These are phyloP conservation scores for Butorides virescens DNA, from an alignment of 2,113 vertebrate genomes.

Conservation along the genomic window DNA sequence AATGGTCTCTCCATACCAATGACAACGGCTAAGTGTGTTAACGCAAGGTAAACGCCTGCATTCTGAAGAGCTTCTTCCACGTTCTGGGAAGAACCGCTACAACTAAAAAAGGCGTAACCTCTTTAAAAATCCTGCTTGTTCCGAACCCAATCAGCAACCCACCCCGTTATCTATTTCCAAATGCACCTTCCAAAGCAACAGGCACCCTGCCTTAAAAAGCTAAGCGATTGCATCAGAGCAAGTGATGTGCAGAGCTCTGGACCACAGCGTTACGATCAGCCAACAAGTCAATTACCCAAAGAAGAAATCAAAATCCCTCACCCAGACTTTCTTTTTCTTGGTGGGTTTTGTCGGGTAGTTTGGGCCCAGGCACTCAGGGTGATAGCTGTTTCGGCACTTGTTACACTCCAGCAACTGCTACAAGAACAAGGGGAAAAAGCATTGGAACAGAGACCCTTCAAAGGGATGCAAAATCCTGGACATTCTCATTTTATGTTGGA, in stretches of 20 bases:
- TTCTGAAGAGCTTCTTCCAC: neutral
- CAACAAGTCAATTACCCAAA: neutral
- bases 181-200: fast-evolving
- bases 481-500: neutral
- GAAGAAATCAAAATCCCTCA: slow-evolving; percentile 60
- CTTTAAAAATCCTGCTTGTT: neutral
- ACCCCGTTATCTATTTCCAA: neutral
- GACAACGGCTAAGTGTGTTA: neutral
- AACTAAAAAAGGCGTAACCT: neutral
- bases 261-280: fast-evolving
- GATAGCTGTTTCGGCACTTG: slow-evolving; percentile 99
- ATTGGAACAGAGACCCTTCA: neutral
- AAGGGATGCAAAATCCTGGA: neutral
- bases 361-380: slow-evolving; percentile 99
- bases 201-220: neutral
- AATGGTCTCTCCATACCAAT: fast-evolving
- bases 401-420: slow-evolving; percentile 96
- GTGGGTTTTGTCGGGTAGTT: slow-evolving; percentile 97
- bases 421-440: neutral
- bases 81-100: neutral
- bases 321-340: slow-evolving; percentile 99
- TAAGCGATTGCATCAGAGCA: neutral
- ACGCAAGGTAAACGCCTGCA: neutral
- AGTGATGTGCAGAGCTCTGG: neutral
- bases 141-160: neutral